A percentile compares a stretch with the other conserved stretches of the same genome.
Evolutionary conservation across 1,140 invertebrate species (phyloP).

Genomic region (Listronotus bonariensis): DNA sequence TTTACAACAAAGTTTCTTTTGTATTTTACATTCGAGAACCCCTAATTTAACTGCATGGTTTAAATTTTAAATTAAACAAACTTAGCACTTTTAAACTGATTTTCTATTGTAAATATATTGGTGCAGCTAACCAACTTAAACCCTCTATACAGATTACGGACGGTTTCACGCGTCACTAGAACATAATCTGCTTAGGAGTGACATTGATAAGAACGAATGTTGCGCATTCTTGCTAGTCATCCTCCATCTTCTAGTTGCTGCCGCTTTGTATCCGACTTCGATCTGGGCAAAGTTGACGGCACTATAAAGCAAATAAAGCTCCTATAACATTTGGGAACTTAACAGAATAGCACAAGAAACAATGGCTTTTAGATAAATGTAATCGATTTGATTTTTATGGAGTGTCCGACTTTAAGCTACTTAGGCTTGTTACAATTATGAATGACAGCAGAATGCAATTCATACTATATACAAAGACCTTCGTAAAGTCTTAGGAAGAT

Average conservation of each 20-base stretch:
- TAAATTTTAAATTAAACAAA: too few species aligned
- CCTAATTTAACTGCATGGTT: too few species aligned
- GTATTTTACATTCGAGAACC: too few species aligned
- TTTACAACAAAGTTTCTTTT: too few species aligned
- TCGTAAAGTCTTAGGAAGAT: too few species aligned
- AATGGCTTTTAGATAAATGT: constrained; percentile 21
- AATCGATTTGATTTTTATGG: constrained; percentile 10
- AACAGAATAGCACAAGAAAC: constrained; percentile 13
- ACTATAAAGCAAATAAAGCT: constrained; percentile 13
- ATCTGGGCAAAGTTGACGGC: constrained; percentile 14
- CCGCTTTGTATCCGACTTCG: constrained; percentile 14
- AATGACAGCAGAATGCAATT: constrained; percentile 2
- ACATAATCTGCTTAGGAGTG: constrained; percentile 55
- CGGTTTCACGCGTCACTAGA: constrained; percentile 57
- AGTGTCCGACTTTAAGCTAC: constrained; percentile 1
- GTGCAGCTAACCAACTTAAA: constrained; percentile 16
- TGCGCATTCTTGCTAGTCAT: constrained; percentile 38
- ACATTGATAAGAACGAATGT: constrained; percentile 56
- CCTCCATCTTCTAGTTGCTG: constrained; percentile 20
- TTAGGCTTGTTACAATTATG: constrained; percentile 6
- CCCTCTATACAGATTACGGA: constrained; percentile 53
- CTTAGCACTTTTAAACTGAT: too few species aligned
- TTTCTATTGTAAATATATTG: background rate
- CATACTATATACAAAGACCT: too few species aligned
- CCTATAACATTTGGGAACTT: constrained; percentile 2